phyloP scores from a whole-genome alignment of 2,888 invertebrate species.

The Eupithecia subumbrata region DNA sequence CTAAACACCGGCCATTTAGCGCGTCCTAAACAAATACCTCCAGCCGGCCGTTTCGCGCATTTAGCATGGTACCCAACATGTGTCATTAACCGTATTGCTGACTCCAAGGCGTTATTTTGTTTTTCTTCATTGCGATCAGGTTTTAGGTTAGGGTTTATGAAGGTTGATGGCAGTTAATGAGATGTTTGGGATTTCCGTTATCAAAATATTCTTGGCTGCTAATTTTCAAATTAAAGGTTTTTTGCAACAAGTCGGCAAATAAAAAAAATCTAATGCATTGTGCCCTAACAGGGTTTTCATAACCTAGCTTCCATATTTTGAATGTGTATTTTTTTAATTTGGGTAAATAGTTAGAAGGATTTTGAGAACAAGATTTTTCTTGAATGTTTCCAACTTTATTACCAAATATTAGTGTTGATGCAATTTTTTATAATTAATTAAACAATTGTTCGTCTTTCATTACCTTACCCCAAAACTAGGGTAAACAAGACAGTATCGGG shows the following conservation, averaged over 20 bases:
- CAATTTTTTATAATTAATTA: too few relatives aligned
- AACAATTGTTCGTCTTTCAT: neutral
- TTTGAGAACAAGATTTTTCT: neutral
- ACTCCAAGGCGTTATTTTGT: conserved; percentile 62
- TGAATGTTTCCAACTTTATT: too few relatives aligned
- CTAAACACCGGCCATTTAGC: conserved; percentile 79
- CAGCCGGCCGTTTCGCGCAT: conserved; percentile 73
- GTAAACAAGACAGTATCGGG: neutral
- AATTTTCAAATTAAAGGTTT: neutral
- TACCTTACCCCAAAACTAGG: neutral
- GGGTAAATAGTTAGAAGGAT: too few relatives aligned
- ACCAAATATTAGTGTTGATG: too few relatives aligned
- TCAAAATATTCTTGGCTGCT: neutral
- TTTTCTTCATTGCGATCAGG: conserved; percentile 62
- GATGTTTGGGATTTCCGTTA: neutral
- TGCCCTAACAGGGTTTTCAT: too few relatives aligned
- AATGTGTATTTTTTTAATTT: too few relatives aligned
- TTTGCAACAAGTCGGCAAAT: too few relatives aligned
- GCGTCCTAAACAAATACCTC: conserved; percentile 10
- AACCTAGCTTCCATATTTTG: too few relatives aligned
- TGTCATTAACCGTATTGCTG: conserved; percentile 76
- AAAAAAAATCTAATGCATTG: too few relatives aligned
- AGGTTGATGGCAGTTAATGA: conserved; percentile 13
- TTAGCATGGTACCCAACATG: conserved; percentile 71
- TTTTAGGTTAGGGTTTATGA: conserved; percentile 25